Base-by-base conservation (phyloP, 2,888 invertebrate species). In the Acleris emargana region DNA sequence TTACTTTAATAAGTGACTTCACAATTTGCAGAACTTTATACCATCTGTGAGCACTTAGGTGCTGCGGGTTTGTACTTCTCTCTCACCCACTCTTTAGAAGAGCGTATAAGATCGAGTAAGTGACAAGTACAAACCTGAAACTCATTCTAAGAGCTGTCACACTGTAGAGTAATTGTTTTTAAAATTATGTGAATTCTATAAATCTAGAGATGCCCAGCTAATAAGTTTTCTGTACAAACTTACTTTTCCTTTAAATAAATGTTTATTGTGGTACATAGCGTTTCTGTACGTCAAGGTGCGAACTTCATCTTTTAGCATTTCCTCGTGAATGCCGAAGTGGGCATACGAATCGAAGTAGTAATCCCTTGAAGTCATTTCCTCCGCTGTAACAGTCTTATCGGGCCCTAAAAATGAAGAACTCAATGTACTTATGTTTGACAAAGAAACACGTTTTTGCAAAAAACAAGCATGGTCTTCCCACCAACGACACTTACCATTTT, bases 281-380 rank as follows among this genome's bases (percentile, higher is more conserved):
- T 99, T 99, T 62, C 99, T 96, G 88, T 99, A 99, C 1, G 99
- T 99, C 69, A 98, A 94, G 17, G 99, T 99, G 62, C 99, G 95
- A 32, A 99, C 99, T 94, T 99, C 99, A 88, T 99, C 99, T 90
- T 99, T 99, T 69, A 99, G 93, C 99, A 99, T 99, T 92, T 99
- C 99, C 93, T 99, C 99, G 84, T 99, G 99, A 78, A 99, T 99
- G 53, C 99, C 99, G 88, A 99, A 99, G 93, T 99, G 99, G 58
- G 99, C 99, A 86, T 99, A 99, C 0, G 99, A 99, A 90, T 99
- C 99, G 86, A 99, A 99, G 87, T 99, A 99, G 88, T 99, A 99
- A 87, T 99, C 99, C 76, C 99, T 95, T 6, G 99, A 99, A 2
- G 99, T 99, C 99, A 99, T 99, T 78, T 99, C 99, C 74, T 98